A percentile compares a stretch with the other conserved stretches of the same genome.
These are phyloP conservation scores for Sebastes oblongus DNA, from an alignment of 2,797 vertebrate species.

Conservation along the genomic window DNA sequence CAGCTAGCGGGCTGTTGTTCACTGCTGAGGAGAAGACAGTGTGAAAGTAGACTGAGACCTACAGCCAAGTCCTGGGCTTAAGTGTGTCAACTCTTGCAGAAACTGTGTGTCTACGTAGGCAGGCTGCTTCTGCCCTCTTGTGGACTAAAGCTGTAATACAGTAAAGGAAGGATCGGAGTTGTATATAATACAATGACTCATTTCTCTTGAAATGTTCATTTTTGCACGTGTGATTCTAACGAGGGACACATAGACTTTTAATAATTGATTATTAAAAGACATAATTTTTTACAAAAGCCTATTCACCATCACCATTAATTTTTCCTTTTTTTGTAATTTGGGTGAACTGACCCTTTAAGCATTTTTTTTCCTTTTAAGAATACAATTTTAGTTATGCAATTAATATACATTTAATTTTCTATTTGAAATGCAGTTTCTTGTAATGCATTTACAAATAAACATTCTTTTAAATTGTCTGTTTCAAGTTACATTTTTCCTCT, in stretches of 20 bases:
- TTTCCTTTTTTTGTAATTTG: not conserved
- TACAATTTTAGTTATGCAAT: not conserved
- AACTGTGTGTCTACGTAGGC: not conserved
- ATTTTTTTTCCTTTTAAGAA: not conserved
- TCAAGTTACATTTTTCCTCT: not conserved
- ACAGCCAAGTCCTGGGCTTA: not conserved
- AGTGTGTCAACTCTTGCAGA: too few species aligned
- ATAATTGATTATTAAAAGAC: too few species aligned
- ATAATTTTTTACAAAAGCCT: not conserved
- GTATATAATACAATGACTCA: too few species aligned
- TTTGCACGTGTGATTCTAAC: not conserved
- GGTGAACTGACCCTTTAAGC: not conserved
- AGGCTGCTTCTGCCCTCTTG: constrained; percentile 69
- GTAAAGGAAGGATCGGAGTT: not conserved
- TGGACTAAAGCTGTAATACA: constrained; percentile 57
- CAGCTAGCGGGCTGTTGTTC: constrained; percentile 8
- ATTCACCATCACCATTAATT: not conserved
- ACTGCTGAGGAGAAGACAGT: not conserved
- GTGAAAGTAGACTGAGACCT: not conserved
- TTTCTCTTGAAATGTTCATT: not conserved
- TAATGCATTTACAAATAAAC: not conserved
- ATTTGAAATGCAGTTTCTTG: not conserved
- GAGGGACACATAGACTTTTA: too few species aligned
- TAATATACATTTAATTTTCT: not conserved
- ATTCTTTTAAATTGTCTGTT: not conserved